phyloP scores from a whole-genome alignment of 2,797 vertebrate species.

The Eupleurogrammus muticus region DNA sequence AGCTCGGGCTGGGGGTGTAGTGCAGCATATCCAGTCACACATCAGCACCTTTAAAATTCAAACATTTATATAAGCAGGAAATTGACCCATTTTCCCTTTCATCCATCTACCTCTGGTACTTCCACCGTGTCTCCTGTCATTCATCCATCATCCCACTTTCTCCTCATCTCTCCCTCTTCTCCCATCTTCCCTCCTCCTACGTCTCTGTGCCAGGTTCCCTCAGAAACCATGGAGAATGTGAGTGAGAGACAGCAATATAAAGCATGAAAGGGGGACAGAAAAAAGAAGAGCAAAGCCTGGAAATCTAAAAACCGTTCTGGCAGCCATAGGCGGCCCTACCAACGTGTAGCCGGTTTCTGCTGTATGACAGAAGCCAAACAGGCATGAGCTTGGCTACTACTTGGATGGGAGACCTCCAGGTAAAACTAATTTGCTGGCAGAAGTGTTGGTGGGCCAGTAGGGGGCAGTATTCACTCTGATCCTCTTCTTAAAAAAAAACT shows the following conservation, averaged over 20 bases:
- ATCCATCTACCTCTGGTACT: constrained; percentile 10
- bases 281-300: constrained; percentile 38
- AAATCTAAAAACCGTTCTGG: constrained; percentile 58
- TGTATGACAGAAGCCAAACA: too few species aligned
- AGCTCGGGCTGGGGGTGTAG: constrained; percentile 50
- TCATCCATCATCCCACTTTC: constrained; percentile 30
- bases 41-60: constrained; percentile 78
- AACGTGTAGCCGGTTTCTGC: too few species aligned
- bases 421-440: too few species aligned
- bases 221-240: constrained; percentile 32
- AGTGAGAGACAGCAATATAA: constrained; percentile 33
- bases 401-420: too few species aligned
- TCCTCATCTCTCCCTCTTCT: constrained; percentile 18
- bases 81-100: constrained; percentile 35
- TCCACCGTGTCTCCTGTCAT: constrained; percentile 8
- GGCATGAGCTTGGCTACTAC: too few species aligned
- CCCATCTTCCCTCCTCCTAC: constrained; percentile 35
- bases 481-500: too few species aligned
- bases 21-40: constrained; percentile 57
- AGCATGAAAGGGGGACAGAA: constrained; percentile 37
- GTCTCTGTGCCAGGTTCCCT: constrained; percentile 37
- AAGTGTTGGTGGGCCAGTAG: too few species aligned
- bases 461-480: too few species aligned
- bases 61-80: constrained; percentile 74
- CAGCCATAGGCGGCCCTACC: too few species aligned